Evolutionary conservation across 2,113 vertebrate genomes (phyloP).

Genomic region (Chaetops frenatus): DNA sequence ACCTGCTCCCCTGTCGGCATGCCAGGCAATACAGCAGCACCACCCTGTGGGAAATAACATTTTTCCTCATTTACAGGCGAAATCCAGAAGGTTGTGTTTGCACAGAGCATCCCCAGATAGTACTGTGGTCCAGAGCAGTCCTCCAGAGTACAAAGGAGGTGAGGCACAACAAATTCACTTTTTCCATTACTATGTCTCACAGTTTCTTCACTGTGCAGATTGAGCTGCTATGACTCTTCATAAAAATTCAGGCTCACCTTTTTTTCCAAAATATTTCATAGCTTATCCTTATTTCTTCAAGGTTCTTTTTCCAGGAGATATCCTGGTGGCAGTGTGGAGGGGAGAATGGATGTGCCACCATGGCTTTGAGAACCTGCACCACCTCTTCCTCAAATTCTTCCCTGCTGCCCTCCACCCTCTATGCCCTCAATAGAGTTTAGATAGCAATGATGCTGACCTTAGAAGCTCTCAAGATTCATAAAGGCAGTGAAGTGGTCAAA

Average conservation of each 20-base stretch:
- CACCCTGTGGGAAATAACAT: not conserved
- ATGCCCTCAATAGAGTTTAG: not conserved
- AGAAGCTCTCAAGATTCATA: not conserved
- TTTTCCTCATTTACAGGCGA: not conserved
- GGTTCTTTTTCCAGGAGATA: not conserved
- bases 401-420: not conserved
- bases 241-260: not conserved
- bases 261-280: not conserved
- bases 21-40: not conserved
- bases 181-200: rapidly evolving
- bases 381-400: not conserved
- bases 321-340: not conserved
- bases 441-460: not conserved
- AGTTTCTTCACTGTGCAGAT: not conserved
- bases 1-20: rapidly evolving
- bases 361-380: not conserved
- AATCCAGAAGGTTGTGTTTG: not conserved
- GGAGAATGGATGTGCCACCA: not conserved
- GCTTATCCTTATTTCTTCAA: not conserved
- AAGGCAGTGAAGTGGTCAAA: not conserved
- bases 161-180: not conserved
- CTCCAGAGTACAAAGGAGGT: not conserved
- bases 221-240: not conserved
- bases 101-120: not conserved
- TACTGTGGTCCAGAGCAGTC: rapidly evolving